Conservation (phyloP, 2,113 vertebrate genomes). For the Helogale parvula region DNA sequence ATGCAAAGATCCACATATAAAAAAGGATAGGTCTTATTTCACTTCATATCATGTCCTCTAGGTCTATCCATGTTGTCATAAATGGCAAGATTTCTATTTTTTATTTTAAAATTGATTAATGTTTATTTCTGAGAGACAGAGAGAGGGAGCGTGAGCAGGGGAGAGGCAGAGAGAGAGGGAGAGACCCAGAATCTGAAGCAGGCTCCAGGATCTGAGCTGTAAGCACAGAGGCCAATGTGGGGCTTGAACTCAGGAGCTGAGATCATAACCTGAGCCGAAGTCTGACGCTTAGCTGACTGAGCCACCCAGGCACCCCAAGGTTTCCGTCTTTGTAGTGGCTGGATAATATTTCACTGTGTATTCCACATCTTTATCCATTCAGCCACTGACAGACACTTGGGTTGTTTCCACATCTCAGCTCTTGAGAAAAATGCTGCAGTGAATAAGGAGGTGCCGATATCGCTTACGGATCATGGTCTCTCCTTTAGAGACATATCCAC, state of each 20-base stretch:
- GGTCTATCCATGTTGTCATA: background rate
- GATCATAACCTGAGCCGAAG: too few species aligned
- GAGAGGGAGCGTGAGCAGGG: too few species aligned
- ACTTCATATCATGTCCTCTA: background rate
- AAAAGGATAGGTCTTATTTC: background rate
- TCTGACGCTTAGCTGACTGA: too few species aligned
- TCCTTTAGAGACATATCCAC: background rate
- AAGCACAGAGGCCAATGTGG: too few species aligned
- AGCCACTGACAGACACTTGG: background rate
- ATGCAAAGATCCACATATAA: background rate
- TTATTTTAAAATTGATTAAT: background rate
- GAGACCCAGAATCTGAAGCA: too few species aligned
- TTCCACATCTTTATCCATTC: background rate
- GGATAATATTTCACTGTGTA: background rate
- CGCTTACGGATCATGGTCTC: background rate
- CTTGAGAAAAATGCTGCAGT: background rate
- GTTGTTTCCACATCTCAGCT: background rate
- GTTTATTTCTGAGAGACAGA: too few species aligned
- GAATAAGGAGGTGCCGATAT: background rate
- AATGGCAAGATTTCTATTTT: background rate
- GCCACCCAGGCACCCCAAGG: background rate
- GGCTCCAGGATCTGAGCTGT: too few species aligned
- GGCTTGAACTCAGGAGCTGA: too few species aligned
- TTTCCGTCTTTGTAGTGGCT: background rate
- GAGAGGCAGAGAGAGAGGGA: too few species aligned